Evolutionary conservation across 2,888 invertebrate species (phyloP), one percentile per base, ranked within the genome.

Genomic region (Habrosyne pyritoides): DNA sequence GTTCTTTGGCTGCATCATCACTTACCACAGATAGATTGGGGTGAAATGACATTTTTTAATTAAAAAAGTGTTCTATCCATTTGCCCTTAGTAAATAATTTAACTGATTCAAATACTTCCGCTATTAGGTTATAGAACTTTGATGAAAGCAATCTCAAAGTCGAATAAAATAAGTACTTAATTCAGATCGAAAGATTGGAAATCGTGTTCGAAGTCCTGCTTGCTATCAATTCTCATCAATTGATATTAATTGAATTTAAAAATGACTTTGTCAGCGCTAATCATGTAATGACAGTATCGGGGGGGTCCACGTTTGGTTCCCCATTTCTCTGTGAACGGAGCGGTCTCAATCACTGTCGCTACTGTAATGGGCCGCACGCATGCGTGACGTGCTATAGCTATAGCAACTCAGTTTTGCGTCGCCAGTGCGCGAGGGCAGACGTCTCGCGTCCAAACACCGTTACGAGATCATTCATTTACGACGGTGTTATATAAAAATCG

Each of bases 401-500:
- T 56, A 55, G 56, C 59, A 56, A 59, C 57, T 84, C 80, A 90
- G 90, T 89, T 75, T 67, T 66, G 75, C 78, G 75, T 75, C 66
- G 73, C 59, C 67, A 68, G 78, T 71, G 83, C 81, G 78, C 78
- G 73, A 61, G 76, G 67, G 68, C 64, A 59, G 72, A 81, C 86
- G 84, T 76, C 59, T 64, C 69, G 65, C 69, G 72, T 61, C 30
- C 51, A 54, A 47, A 36, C 63, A 59, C 63, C 14, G 14, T 67
- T 56, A 49, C 55, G 57, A 56, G 50, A 64, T 61, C 65, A 61
- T 60, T 63, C 69, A 68, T 63, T 67, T 63, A 66, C 81, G 80
- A 71, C 67, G 68, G 78, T 78, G 83, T 84, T 85, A 82, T 67
- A 82, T 82, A 84, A 84, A 83, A 76, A 73, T 58, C 70, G 66